Conservation (phyloP, 2,888 invertebrate genomes). For the Parelbella ahira region DNA sequence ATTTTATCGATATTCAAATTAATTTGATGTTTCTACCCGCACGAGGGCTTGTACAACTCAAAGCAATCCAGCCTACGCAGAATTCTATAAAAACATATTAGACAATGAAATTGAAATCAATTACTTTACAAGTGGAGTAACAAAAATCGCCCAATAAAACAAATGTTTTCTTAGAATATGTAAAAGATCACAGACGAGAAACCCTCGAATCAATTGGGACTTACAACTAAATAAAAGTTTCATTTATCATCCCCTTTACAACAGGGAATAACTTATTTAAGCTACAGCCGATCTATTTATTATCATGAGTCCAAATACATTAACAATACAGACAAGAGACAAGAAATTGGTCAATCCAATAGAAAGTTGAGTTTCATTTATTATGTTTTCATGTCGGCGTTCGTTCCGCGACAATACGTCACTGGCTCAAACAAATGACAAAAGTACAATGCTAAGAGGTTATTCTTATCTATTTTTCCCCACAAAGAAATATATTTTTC, state of each 20-base stretch:
- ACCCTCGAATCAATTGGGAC: conserved; percentile 9
- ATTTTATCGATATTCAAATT: too few relatives aligned
- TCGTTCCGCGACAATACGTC: conserved; percentile 32
- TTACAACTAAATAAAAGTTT: conserved; percentile 9
- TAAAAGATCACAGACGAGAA: conserved; percentile 1
- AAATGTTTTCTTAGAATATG: background rate
- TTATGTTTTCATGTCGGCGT: conserved; percentile 29
- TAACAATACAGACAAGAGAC: conserved; percentile 19
- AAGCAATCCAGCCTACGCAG: too few relatives aligned
- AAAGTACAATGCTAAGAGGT: conserved; percentile 39
- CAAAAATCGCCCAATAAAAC: too few relatives aligned
- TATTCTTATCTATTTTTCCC: conserved; percentile 36
- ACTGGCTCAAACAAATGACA: conserved; percentile 35
- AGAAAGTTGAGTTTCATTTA: conserved; percentile 29
- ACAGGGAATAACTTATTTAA: conserved; percentile 12
- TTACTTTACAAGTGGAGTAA: too few relatives aligned
- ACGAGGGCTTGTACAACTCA: too few relatives aligned
- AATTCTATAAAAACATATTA: too few relatives aligned
- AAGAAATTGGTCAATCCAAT: conserved; percentile 29
- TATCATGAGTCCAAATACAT: conserved; percentile 17
- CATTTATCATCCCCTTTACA: conserved; percentile 5
- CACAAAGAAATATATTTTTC: conserved; percentile 39
- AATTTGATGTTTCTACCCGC: too few relatives aligned
- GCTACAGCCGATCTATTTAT: conserved; percentile 2
- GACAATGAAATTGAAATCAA: too few relatives aligned